Conservation (phyloP, 2,888 invertebrate genomes). For the Cyclophora punctaria region DNA sequence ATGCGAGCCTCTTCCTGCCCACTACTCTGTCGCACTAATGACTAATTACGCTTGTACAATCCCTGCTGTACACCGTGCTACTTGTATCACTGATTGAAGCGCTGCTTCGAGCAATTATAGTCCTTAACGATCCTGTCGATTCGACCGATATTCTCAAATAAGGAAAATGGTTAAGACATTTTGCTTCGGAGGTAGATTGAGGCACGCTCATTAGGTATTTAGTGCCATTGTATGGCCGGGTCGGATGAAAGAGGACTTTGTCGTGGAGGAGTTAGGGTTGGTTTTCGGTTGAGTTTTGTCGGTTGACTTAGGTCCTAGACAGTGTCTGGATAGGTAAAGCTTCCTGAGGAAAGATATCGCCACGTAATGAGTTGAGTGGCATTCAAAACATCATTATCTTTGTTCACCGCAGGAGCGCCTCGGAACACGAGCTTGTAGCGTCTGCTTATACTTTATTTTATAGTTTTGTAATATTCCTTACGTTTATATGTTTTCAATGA, state of each 20-base stretch:
- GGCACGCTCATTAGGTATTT: conserved; percentile 65
- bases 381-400: conserved; percentile 67
- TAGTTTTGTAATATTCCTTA: neutral
- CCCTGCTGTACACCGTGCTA: conserved; percentile 43
- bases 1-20: conserved; percentile 59
- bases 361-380: conserved; percentile 67
- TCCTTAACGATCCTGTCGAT: conserved; percentile 22
- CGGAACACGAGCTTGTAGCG: conserved; percentile 12
- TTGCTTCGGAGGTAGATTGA: conserved; percentile 30
- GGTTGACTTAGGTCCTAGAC: conserved; percentile 33
- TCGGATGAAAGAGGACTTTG: conserved; percentile 17
- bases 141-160: conserved; percentile 1
- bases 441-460: conserved; percentile 1
- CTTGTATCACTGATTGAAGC: conserved; percentile 28
- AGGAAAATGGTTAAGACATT: conserved; percentile 40
- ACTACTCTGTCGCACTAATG: conserved; percentile 59
- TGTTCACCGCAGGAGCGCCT: conserved; percentile 38
- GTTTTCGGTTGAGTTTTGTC: conserved; percentile 6
- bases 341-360: conserved; percentile 64
- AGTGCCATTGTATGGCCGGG: conserved; percentile 39
- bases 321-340: conserved; percentile 38
- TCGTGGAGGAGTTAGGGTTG: conserved; percentile 11
- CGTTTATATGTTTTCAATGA: conserved; percentile 12
- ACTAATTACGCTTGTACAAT: conserved; percentile 69
- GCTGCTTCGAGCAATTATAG: conserved; percentile 21